Evolutionary conservation across 2,888 invertebrate genomes (phyloP), one percentile per base, ranked within the genome.

Genomic region (Eristalis pertinax): DNA sequence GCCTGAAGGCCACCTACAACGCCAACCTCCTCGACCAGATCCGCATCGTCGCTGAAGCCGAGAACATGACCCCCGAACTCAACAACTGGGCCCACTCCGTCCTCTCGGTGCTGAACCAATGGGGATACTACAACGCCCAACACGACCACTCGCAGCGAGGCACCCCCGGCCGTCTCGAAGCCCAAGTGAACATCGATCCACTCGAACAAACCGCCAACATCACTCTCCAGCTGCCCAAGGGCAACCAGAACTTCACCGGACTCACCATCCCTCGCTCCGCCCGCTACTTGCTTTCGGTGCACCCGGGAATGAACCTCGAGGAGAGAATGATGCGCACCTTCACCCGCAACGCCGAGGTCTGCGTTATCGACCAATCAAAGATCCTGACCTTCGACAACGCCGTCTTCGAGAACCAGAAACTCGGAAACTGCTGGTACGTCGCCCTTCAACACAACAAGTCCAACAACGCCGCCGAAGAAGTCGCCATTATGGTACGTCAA

Each of bases 311-410:
- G 29, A 58, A 82, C 29, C 26, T 89, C n/a, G 22, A 73, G 19
- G 89, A 89, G 29, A 89, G 93, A 22, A 88, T 93, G 10, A 89
- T 89, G 19, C 94, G 94, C 89, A 90, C 91, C 62, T 92, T 91
- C 15, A 82, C 80, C 60, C 84, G 82, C 43, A 82, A 90, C 58
- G 84, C 81, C 10, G 73, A 89, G 29, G 84, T 93, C 89, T 96
- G 96, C 90, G 93, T 94, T 4, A 91, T 96, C 60, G 96, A 96
- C 89, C 93, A 94, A 38, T 94, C 92, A 69, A 92, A 92, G 72
- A 94, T 95, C 68, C 94, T 93, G 88, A 96, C 96, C 1, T 96
- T 96, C 92, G 96, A 96, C 92, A 94, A 95, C 90, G 94, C 94
- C 60, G 93, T 94, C 41, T 96, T 95, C 91, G 93, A 94, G 13